These are phyloP conservation scores for Centropristis striata DNA, from an alignment of 2,113 vertebrate genomes.

Conservation along the genomic window DNA sequence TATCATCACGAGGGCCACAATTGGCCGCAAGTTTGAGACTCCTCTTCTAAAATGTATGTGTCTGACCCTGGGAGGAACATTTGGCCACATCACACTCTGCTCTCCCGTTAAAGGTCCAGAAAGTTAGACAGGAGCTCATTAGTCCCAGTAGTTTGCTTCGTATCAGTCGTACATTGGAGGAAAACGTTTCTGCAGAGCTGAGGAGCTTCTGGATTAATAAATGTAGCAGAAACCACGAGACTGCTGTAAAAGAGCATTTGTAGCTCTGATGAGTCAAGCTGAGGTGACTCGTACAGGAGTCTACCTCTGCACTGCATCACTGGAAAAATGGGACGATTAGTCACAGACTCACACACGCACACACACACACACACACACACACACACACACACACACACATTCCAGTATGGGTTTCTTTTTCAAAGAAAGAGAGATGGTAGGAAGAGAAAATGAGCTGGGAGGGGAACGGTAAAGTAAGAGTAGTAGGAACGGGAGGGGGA, in stretches of 20 bases:
- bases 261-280: slow-evolving; percentile 20
- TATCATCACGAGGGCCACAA: too few relatives aligned
- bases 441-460: slow-evolving; percentile 21
- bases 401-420: background rate
- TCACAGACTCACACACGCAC: slow-evolving; percentile 32
- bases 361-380: slow-evolving; percentile 26
- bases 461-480: slow-evolving; percentile 20
- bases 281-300: slow-evolving; percentile 25
- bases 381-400: slow-evolving; percentile 9
- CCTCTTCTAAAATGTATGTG: background rate
- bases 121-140: background rate
- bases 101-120: background rate
- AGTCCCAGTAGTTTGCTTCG: background rate
- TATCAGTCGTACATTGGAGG: background rate
- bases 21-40: too few relatives aligned
- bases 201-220: background rate
- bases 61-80: background rate
- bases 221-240: background rate
- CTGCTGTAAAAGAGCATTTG: slow-evolving; percentile 8
- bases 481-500: background rate
- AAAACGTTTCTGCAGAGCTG: background rate
- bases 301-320: slow-evolving; percentile 32
- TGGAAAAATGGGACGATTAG: slow-evolving; percentile 13
- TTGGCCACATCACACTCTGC: background rate
- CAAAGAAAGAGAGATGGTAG: slow-evolving; percentile 15